Evolutionary conservation across 2,113 vertebrate species (phyloP).

Genomic region (Ancistrus triradiatus): DNA sequence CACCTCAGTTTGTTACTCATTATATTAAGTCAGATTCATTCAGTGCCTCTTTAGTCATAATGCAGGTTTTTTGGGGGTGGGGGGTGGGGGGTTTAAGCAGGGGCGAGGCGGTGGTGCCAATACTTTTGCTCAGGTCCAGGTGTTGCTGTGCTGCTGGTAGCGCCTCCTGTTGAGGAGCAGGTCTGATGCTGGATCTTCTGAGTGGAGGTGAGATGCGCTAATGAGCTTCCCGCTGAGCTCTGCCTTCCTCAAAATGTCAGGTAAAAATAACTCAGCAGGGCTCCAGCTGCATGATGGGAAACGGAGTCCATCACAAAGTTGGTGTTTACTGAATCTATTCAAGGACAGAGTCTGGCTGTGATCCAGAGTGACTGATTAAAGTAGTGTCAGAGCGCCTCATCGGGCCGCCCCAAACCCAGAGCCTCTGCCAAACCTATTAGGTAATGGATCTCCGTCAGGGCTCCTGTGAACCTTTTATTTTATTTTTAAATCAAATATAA

Average conservation of each 20-base stretch:
- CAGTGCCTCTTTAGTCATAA: too few relatives aligned
- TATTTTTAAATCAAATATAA: too few relatives aligned
- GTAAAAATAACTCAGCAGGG: conserved; percentile 1
- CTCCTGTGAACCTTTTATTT: too few relatives aligned
- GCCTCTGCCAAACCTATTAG: conserved; percentile 74
- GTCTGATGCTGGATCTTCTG: neutral
- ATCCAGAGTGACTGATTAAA: conserved; percentile 75
- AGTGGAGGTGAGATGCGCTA: conserved; percentile 11
- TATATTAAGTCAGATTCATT: too few relatives aligned
- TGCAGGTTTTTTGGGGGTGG: too few relatives aligned
- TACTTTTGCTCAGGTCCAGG: too few relatives aligned
- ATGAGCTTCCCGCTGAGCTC: conserved; percentile 4
- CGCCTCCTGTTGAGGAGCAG: conserved; percentile 30
- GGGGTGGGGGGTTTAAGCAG: too few relatives aligned
- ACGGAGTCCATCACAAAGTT: neutral
- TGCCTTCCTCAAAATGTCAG: conserved; percentile 2
- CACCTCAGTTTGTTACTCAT: too few relatives aligned
- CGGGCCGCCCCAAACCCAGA: conserved; percentile 58
- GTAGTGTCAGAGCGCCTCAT: conserved; percentile 69
- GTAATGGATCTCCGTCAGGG: conserved; percentile 73
- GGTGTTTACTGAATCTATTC: neutral
- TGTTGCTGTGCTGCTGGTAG: too few relatives aligned
- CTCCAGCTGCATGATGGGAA: conserved; percentile 13
- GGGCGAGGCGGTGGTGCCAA: too few relatives aligned
- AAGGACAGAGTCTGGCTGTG: conserved; percentile 61